Base-by-base conservation (phyloP, 2,888 invertebrate genomes). In the Zygogramma bicolorata region DNA sequence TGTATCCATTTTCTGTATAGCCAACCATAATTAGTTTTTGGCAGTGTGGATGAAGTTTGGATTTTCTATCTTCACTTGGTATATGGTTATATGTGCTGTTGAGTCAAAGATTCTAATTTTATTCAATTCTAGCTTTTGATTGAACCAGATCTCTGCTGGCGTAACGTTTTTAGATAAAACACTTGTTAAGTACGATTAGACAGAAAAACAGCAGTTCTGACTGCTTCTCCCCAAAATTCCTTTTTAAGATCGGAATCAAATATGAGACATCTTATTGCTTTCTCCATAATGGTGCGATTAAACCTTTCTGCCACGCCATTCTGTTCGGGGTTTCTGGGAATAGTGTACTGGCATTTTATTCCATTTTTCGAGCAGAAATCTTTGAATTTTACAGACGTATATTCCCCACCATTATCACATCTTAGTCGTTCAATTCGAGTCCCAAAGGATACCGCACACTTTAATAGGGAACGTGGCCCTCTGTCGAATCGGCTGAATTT, bases 31-130 rank as follows among this genome's bases (percentile, higher is more conserved):
- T 68, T 15, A 70, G 20, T 63, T 74, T 74, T 61, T 68, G 27
- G 68, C 70, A 71, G 1, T 66, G 27, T n/a, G 63, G 2, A 31
- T 75, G 71, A 4, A 77, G 42, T 67, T 77, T 71, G 13, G 34
- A 18, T 57, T 68, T 58, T 49, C 82, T 71, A 65, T 79, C 83
- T 69, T 80, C 79, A 68, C 84, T 84, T 2, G 82, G 81, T 20
- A 83, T 71, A 61, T 83, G 81, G 5, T 79, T 79, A 80, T n/a
- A n/a, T 82, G 79, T 3, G 73, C 83, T 22, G 58, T 65, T 59
- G 81, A 81, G 29, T 80, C 83, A 79, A 84, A 85, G 25, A 81
- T 68, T 76, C 76, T 69, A 6, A 83, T 18, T 57, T 87, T 79
- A 57, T 73, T 72, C 1, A 87, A 60, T 75, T 83, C 71, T 10